Base-by-base conservation (phyloP, 2,113 vertebrate species). In the Sprattus sprattus region DNA sequence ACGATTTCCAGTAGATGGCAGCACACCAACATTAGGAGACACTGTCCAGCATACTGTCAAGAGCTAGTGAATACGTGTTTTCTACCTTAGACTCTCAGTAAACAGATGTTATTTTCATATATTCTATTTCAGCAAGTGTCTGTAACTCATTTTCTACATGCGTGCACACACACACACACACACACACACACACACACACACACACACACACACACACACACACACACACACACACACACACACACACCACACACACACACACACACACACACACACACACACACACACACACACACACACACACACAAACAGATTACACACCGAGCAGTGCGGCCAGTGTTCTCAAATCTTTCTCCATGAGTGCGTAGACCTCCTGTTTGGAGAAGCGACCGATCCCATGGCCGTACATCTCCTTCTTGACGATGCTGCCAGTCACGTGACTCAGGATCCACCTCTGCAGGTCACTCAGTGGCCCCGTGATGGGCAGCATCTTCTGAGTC, bases 321-420 rank as follows among this genome's bases (percentile, higher is more conserved):
- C 98, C 98, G 91, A 99, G 91, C 85, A 99, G 95, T 44, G 96
- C 95, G 22, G 98, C 97, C 85, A 99, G 95, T 0, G 98, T 97
- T 87, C 97, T 93, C 97, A 99, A 96, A 95, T 99, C 98, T 92
- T 97, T 99, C 95, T 99, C 98, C 97, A 99, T 98, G 93, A 99
- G 95, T 0, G 89, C 89, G 93, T 99, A 98, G 88, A 99, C 97
- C 91, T 99, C 97, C 81, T 99, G 97, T 91, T 96, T 96, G 0
- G 97, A 97, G 94, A 98, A 99, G 88, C 97, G 97, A 71, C 98
- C 97, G 1, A 99, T 98, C 89, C 98, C 98, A 0, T 99, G 98
- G 89, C 98, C 97, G 0, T 98, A 99, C 98, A 99, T 99, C 86
- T 99, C 98, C 46, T 97, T 95, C 88, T 96, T 97, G 90, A 99